Percentiles rank a stretch among this genome's conserved stretches.
phyloP scores from a whole-genome alignment of 2,113 vertebrate species.

The Actinemys pallida region DNA sequence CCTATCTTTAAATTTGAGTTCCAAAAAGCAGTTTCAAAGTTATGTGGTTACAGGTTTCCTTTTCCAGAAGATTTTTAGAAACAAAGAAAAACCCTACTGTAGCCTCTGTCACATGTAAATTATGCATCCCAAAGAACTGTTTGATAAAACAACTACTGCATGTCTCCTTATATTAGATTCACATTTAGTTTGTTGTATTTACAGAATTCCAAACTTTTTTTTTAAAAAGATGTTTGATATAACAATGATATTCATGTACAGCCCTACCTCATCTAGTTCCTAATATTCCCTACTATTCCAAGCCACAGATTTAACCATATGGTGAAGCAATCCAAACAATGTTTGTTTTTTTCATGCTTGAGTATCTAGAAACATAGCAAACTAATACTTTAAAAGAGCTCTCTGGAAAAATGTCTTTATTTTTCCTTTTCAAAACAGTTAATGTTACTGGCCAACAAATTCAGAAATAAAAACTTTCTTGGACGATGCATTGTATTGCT shows the following conservation, averaged over 20 bases:
- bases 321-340: neutral
- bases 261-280: neutral
- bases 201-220: neutral
- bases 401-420: neutral
- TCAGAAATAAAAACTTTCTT: neutral
- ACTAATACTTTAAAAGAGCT: neutral
- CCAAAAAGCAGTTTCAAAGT: neutral
- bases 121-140: neutral
- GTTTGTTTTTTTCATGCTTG: neutral
- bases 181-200: neutral
- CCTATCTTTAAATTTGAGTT: neutral
- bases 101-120: neutral
- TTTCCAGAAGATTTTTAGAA: neutral
- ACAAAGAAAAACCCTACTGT: neutral
- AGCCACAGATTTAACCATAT: neutral
- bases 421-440: neutral
- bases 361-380: neutral
- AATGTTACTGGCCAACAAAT: accelerated
- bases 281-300: neutral
- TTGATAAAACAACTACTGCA: neutral
- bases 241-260: neutral
- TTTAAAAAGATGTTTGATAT: neutral
- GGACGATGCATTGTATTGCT: neutral
- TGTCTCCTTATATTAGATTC: neutral
- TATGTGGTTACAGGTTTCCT: neutral